Conservation (phyloP, 2,888 invertebrate genomes). For the Diaprepes abbreviatus region DNA sequence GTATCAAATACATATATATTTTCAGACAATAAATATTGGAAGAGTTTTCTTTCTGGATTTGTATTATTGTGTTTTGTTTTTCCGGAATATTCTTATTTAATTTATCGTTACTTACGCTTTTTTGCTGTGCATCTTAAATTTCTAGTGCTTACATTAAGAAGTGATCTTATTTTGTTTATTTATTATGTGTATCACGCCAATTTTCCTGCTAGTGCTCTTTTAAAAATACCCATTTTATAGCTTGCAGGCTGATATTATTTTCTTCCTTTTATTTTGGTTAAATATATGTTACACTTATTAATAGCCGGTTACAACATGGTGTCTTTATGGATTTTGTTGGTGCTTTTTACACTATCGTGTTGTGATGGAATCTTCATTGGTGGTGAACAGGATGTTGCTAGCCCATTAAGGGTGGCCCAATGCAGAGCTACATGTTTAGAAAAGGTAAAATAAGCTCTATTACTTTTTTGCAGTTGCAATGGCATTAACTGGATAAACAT, state of each 20-base stretch:
- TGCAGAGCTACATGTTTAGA: conserved; percentile 81
- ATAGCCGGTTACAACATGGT: conserved; percentile 22
- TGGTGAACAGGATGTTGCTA: conserved; percentile 78
- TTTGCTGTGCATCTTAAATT: conserved; percentile 13
- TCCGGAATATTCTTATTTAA: background rate
- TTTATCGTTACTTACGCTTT: conserved; percentile 12
- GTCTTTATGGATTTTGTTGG: conserved; percentile 58
- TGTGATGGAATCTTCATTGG: conserved; percentile 66
- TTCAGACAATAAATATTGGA: background rate
- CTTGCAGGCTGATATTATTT: background rate
- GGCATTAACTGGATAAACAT: too few relatives aligned
- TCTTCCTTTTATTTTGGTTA: background rate
- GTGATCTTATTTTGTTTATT: conserved; percentile 28
- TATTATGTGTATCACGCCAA: background rate
- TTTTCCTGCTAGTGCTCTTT: background rate
- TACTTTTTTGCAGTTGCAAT: too few relatives aligned
- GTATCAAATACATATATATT: conserved; percentile 27
- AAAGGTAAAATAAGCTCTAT: conserved; percentile 76
- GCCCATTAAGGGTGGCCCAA: conserved; percentile 79
- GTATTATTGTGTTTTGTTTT: conserved; percentile 19
- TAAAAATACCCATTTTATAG: background rate
- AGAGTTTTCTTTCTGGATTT: background rate
- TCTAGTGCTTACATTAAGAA: conserved; percentile 35
- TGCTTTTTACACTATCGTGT: conserved; percentile 60
- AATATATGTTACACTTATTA: conserved; percentile 15